These are phyloP conservation scores for Cryptoprocta ferox DNA, from an alignment of 2,797 vertebrate species.

Conservation along the genomic window DNA sequence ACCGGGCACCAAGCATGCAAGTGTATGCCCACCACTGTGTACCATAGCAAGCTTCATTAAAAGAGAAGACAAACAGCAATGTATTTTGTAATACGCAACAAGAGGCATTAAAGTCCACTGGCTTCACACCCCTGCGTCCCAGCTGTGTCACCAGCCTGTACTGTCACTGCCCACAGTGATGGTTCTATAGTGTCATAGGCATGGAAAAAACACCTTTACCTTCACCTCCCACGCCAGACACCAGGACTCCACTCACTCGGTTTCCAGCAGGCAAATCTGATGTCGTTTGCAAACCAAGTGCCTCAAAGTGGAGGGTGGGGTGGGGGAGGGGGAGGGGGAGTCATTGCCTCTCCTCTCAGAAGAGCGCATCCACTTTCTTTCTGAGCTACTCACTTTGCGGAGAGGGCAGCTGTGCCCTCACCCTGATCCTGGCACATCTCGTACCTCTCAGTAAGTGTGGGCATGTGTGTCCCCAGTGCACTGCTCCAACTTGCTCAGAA, in stretches of 20 bases:
- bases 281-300: not conserved
- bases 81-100: not conserved
- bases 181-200: not conserved
- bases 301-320: accelerated
- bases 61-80: not conserved
- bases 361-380: not conserved
- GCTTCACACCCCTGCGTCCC: accelerated
- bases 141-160: accelerated
- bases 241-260: not conserved
- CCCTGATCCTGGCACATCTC: not conserved
- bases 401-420: not conserved
- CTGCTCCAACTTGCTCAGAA: not conserved
- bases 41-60: not conserved
- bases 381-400: not conserved
- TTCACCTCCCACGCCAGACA: not conserved
- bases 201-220: not conserved
- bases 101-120: not conserved
- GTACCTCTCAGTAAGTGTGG: not conserved
- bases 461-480: not conserved
- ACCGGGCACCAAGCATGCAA: accelerated
- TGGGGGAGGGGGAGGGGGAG: accelerated
- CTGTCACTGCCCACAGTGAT: not conserved
- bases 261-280: not conserved
- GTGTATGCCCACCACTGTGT: accelerated
- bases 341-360: not conserved